Evolutionary conservation across 2,888 invertebrate species (phyloP).

Genomic region (Phymatocera aterrima): DNA sequence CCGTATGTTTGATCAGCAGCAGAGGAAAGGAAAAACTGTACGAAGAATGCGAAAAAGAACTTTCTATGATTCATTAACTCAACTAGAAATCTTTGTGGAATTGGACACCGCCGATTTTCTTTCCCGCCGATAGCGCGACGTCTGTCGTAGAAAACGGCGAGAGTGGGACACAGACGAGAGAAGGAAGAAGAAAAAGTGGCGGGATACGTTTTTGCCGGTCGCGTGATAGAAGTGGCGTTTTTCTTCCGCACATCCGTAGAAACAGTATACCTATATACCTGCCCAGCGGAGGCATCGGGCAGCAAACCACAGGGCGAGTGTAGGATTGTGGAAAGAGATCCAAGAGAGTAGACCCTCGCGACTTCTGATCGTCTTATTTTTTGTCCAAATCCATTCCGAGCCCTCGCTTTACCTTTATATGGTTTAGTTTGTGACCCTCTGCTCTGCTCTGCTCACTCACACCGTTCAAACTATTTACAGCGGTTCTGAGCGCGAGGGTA

Average conservation of each 20-base stretch:
- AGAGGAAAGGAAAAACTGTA: no score
- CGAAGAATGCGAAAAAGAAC: no score
- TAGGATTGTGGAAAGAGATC: slow-evolving; percentile 11
- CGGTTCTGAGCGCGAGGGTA: not conserved
- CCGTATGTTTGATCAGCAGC: no score
- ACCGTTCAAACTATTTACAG: not conserved
- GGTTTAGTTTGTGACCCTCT: slow-evolving; percentile 47
- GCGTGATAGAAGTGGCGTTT: not conserved
- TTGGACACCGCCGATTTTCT: no score
- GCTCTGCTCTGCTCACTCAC: not conserved
- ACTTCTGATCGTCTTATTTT: slow-evolving; percentile 61
- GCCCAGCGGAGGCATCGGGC: not conserved
- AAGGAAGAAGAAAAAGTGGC: not conserved
- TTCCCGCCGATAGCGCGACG: no score
- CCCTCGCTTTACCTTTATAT: slow-evolving; percentile 51
- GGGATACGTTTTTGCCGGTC: not conserved
- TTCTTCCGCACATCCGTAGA: not conserved
- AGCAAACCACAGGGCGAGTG: not conserved
- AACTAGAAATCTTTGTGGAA: no score
- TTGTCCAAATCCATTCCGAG: slow-evolving; percentile 56
- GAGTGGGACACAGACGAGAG: not conserved
- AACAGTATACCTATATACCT: no score
- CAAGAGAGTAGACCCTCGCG: slow-evolving; percentile 28
- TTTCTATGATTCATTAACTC: no score
- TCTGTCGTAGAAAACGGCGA: no score